Evolutionary conservation across 2,113 vertebrate species (phyloP).

Genomic region (Pygathrix nemaeus): DNA sequence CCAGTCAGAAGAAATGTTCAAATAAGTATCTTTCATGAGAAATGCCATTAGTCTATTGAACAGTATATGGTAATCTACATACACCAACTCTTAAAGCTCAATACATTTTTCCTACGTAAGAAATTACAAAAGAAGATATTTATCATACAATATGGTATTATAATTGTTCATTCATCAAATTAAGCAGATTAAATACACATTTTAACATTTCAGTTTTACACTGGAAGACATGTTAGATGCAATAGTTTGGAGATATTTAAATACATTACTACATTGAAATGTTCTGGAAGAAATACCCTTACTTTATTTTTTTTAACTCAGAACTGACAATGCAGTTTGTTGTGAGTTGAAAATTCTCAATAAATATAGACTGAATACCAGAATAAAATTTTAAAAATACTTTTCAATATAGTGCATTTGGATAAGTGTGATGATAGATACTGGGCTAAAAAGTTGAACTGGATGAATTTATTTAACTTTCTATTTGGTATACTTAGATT

Average conservation of each 20-base stretch:
- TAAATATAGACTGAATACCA: not conserved
- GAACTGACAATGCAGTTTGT: not conserved
- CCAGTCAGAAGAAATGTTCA: slow-evolving; percentile 7
- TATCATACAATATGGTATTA: not conserved
- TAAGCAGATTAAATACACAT: slow-evolving; percentile 34
- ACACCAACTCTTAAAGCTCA: not conserved
- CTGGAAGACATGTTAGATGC: not conserved
- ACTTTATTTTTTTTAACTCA: not conserved
- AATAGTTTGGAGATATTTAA: not conserved
- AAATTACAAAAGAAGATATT: slow-evolving; percentile 40
- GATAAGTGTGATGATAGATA: not conserved
- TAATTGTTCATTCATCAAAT: slow-evolving; percentile 19
- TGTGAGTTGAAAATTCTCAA: not conserved
- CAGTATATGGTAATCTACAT: not conserved
- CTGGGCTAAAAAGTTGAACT: not conserved
- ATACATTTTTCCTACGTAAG: not conserved
- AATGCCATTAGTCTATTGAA: not conserved
- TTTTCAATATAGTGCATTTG: not conserved
- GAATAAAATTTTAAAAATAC: not conserved
- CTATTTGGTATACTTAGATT: not conserved
- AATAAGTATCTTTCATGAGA: not conserved
- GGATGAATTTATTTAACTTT: slow-evolving; percentile 1
- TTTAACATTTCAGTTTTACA: not conserved
- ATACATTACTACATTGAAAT: not conserved
- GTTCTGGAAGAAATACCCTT: not conserved